Evolutionary conservation across 2,888 invertebrate genomes (phyloP).

Genomic region (Adineta ricciae): DNA sequence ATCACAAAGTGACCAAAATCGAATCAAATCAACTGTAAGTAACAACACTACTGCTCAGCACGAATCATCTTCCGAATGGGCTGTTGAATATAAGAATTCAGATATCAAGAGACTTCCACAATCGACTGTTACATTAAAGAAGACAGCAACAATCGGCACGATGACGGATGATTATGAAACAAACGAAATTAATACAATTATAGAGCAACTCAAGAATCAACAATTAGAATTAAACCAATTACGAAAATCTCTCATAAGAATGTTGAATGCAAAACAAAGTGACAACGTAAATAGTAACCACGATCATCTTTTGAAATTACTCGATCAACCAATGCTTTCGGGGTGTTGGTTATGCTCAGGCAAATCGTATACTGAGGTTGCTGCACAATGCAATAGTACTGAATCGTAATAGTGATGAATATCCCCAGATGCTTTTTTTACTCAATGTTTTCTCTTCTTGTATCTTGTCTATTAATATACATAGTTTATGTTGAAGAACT

Average conservation of each 20-base stretch:
- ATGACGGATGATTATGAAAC: neutral
- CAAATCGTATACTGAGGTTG: neutral
- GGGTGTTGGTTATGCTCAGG: constrained; percentile 1
- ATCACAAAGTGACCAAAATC: neutral
- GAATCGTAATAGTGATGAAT: neutral
- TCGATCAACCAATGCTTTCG: neutral
- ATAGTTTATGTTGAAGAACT: neutral
- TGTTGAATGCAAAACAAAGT: neutral
- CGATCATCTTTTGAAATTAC: neutral
- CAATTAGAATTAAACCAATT: neutral
- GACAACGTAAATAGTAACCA: neutral
- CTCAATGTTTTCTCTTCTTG: neutral
- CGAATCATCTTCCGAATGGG: neutral
- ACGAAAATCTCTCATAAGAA: neutral
- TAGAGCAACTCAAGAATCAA: neutral
- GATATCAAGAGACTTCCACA: neutral
- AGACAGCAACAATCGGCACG: neutral
- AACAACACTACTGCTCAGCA: neutral
- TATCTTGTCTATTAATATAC: neutral
- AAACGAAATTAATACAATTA: neutral
- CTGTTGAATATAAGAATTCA: neutral
- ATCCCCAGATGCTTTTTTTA: neutral
- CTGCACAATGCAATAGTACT: neutral
- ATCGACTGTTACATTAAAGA: neutral
- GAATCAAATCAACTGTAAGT: neutral